phyloP scores from a whole-genome alignment of 2,797 vertebrate genomes.

The Neosilurus mollespiculum region DNA sequence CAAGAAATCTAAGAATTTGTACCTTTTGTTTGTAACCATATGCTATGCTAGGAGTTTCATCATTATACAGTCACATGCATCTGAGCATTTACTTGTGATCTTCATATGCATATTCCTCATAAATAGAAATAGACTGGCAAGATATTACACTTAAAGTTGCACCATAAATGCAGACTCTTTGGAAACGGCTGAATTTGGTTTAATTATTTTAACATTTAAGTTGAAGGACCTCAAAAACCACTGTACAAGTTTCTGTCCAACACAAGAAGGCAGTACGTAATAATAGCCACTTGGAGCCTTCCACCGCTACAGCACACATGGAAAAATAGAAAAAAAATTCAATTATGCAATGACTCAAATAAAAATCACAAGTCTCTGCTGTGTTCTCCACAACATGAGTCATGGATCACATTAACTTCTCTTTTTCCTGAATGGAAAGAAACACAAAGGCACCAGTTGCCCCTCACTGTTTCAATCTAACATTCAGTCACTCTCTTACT shows the following conservation, averaged over 20 bases:
- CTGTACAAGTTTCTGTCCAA: conserved; percentile 1
- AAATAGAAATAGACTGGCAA: neutral
- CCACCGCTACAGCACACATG: conserved; percentile 53
- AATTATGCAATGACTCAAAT: conserved; percentile 56
- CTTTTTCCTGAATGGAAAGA: conserved; percentile 78
- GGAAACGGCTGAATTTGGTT: neutral
- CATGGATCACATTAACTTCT: conserved; percentile 64
- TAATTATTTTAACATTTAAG: conserved; percentile 16
- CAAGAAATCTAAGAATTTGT: neutral
- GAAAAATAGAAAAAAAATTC: conserved; percentile 68
- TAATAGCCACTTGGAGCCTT: conserved; percentile 53
- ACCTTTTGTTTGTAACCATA: neutral
- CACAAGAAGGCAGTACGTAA: conserved; percentile 13
- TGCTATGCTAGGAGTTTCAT: neutral
- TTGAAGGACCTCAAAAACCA: neutral
- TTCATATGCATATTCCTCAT: neutral
- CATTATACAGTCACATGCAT: neutral
- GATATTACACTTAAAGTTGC: neutral
- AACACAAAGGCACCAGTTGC: conserved; percentile 63
- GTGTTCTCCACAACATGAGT: conserved; percentile 61
- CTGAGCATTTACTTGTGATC: neutral
- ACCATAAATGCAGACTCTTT: neutral
- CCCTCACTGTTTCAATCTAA: conserved; percentile 58
- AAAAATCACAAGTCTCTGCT: conserved; percentile 60
- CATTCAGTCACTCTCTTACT: conserved; percentile 34